These are phyloP conservation scores for Perca flavescens DNA, from an alignment of 2,113 vertebrate genomes.

Conservation along the genomic window DNA sequence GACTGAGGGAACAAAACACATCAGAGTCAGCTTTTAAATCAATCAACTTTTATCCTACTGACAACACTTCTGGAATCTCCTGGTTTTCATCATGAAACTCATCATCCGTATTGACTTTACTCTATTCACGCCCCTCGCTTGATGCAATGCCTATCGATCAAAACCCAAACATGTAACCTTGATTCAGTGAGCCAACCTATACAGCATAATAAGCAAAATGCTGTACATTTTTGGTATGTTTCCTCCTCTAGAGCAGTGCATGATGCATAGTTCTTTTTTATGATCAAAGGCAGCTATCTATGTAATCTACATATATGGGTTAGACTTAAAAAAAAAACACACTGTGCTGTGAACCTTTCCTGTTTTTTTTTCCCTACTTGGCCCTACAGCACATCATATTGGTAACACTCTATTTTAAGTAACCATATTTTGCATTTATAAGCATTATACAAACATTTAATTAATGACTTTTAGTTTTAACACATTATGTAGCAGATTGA, in stretches of 20 bases:
- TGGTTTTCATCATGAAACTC: conserved; percentile 30
- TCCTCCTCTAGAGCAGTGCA: background rate
- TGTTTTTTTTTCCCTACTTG: conserved; percentile 33
- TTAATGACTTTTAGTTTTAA: no score
- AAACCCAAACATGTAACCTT: conserved; percentile 28
- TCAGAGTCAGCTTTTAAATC: background rate
- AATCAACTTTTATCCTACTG: background rate
- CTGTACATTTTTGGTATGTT: background rate
- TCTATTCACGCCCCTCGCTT: conserved; percentile 27
- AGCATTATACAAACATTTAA: background rate
- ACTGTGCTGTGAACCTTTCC: conserved; percentile 4
- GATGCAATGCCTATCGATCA: conserved; percentile 37
- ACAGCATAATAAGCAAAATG: conserved; percentile 7
- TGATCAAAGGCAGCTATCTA: background rate
- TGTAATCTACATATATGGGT: background rate
- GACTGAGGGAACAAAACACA: background rate
- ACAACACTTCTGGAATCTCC: conserved; percentile 33
- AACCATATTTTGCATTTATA: background rate
- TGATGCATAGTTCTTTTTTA: conserved; percentile 3
- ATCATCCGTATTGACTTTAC: conserved; percentile 45
- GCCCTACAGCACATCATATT: background rate
- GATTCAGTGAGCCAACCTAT: conserved; percentile 6
- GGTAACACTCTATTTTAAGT: background rate
- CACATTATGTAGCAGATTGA: background rate
- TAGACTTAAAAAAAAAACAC: conserved; percentile 3